Evolutionary conservation across 1,140 invertebrate genomes (phyloP).

Genomic region (Heliconius melpomene): DNA sequence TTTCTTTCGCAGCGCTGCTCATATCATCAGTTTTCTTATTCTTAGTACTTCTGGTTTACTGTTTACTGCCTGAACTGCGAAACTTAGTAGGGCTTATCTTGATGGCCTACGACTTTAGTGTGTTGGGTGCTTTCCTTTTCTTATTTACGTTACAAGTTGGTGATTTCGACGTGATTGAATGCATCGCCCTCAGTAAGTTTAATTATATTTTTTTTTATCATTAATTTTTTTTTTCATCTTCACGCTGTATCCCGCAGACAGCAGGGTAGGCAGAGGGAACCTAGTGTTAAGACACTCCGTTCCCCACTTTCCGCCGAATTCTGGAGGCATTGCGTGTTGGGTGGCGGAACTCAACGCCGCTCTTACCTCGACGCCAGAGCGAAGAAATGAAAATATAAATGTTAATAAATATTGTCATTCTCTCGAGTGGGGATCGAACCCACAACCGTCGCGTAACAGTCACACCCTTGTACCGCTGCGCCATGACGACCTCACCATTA

Average conservation of each 20-base stretch:
- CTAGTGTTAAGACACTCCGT: too few species aligned
- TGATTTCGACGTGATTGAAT: background rate
- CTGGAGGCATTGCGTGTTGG: too few species aligned
- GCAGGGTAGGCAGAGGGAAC: too few species aligned
- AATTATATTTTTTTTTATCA: background rate
- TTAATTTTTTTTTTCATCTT: background rate
- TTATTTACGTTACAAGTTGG: constrained; percentile 40
- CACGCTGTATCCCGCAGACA: too few species aligned
- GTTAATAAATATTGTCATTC: too few species aligned
- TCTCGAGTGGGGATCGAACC: too few species aligned
- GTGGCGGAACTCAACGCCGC: too few species aligned
- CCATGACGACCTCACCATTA: background rate
- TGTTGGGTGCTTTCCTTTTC: constrained; percentile 48
- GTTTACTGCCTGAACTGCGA: constrained; percentile 52
- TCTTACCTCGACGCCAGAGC: too few species aligned
- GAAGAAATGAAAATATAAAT: too few species aligned
- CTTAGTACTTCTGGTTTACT: constrained; percentile 62
- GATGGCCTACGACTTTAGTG: constrained; percentile 60
- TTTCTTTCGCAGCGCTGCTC: constrained; percentile 48
- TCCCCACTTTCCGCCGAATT: too few species aligned
- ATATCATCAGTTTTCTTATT: constrained; percentile 63
- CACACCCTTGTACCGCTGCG: too few species aligned
- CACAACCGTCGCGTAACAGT: too few species aligned
- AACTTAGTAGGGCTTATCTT: constrained; percentile 67
- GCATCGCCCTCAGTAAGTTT: constrained; percentile 49